These are phyloP conservation scores for Zoanthus gigantus DNA, from an alignment of 92 coral and sea anemone species.

Conservation along the genomic window DNA sequence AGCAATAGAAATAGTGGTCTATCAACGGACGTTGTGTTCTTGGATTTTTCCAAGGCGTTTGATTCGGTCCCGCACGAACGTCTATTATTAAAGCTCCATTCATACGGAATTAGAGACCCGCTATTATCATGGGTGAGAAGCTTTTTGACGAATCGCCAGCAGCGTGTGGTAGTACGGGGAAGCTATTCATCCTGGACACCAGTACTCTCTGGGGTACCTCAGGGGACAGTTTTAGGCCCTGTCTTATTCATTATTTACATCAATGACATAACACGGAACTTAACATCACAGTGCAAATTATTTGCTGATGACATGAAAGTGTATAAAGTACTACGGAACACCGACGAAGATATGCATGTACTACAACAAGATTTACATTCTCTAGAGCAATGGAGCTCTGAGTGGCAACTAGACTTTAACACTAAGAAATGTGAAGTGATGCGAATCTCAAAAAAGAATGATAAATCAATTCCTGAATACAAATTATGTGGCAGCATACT, in stretches of 20 bases:
- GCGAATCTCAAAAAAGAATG: constrained; percentile 3
- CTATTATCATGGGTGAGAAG: no score
- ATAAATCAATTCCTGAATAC: constrained; percentile 20
- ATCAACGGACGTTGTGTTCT: not conserved
- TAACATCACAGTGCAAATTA: not conserved
- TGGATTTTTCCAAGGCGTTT: no score
- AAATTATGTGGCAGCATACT: constrained; percentile 52
- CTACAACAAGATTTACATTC: constrained; percentile 21
- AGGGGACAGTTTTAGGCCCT: constrained; percentile 2
- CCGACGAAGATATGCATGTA: constrained; percentile 18
- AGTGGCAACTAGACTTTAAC: constrained; percentile 19
- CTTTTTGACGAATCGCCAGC: not conserved
- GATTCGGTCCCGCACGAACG: not conserved
- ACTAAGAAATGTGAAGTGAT: constrained; percentile 12
- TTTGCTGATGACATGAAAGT: constrained; percentile 22
- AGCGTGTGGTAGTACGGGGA: not conserved
- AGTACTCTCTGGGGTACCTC: not conserved
- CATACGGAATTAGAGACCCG: no score
- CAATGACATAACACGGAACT: not conserved
- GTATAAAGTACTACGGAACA: not conserved
- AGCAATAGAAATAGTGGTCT: not conserved
- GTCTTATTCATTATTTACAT: constrained; percentile 1
- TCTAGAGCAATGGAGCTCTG: constrained; percentile 20
- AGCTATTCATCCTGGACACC: not conserved
- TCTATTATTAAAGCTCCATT: not conserved